phyloP scores from a whole-genome alignment of 2,888 invertebrate species.

The Leucophenga montana region DNA sequence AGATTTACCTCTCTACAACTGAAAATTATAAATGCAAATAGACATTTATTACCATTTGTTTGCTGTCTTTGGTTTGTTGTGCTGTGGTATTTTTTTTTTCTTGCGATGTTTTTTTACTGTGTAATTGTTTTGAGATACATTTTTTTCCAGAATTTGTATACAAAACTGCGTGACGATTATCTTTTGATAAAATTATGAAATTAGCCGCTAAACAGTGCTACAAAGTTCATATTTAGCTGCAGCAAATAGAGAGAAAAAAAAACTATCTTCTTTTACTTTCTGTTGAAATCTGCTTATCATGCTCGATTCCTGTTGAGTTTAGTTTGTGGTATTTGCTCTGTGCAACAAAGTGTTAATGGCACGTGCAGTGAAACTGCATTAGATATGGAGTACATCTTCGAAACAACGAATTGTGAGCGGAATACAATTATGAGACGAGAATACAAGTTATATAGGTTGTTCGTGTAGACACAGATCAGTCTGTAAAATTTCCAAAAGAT shows the following conservation, averaged over 20 bases:
- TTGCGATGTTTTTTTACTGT: slow-evolving; percentile 7
- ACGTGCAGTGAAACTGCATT: slow-evolving; percentile 50
- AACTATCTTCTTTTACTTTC: slow-evolving; percentile 45
- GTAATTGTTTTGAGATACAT: slow-evolving; percentile 37
- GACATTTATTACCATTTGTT: neutral
- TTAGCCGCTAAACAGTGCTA: slow-evolving; percentile 41
- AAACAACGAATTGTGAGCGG: too few species aligned
- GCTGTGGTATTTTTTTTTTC: neutral
- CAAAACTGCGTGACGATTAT: slow-evolving; percentile 3
- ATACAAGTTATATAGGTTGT: too few species aligned
- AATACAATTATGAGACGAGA: too few species aligned
- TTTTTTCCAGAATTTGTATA: slow-evolving; percentile 24
- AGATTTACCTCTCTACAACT: neutral
- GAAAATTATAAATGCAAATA: slow-evolving; percentile 12
- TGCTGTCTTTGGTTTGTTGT: neutral
- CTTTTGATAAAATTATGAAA: slow-evolving; percentile 62
- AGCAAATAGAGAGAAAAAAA: neutral
- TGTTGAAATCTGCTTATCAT: slow-evolving; percentile 58
- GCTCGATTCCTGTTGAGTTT: slow-evolving; percentile 20
- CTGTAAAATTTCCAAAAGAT: too few species aligned
- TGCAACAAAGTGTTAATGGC: slow-evolving; percentile 65
- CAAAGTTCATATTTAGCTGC: neutral
- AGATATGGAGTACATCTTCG: too few species aligned
- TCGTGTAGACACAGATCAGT: too few species aligned
- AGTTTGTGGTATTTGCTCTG: slow-evolving; percentile 34